A percentile compares a stretch with the other conserved stretches of the same genome.
phyloP scores from a whole-genome alignment of 2,888 invertebrate genomes.

The Teinopalpus imperialis region DNA sequence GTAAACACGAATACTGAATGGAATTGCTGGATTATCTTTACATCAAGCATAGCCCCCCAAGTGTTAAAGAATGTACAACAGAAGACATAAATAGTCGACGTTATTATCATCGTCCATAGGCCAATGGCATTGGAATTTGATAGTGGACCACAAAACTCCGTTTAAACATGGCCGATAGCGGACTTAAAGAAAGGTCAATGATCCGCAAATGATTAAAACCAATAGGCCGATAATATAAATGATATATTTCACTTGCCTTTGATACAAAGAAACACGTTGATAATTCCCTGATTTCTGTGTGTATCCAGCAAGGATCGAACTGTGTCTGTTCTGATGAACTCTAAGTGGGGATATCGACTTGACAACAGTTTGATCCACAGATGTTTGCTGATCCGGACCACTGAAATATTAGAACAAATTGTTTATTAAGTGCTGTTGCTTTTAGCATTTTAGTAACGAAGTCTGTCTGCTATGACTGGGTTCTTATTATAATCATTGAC shows the following conservation, averaged over 20 bases:
- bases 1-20: too few species aligned
- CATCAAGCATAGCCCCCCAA: too few species aligned
- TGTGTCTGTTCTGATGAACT: slow-evolving; percentile 83
- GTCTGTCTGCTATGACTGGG: too few species aligned
- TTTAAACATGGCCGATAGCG: slow-evolving; percentile 14
- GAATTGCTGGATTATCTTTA: too few species aligned
- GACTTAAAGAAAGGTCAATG: slow-evolving; percentile 20
- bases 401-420: slow-evolving; percentile 66
- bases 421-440: too few species aligned
- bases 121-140: slow-evolving; percentile 16
- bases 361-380: slow-evolving; percentile 81
- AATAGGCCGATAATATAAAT: slow-evolving; percentile 4
- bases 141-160: slow-evolving; percentile 6
- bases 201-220: slow-evolving; percentile 15
- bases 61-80: too few species aligned
- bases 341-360: slow-evolving; percentile 81
- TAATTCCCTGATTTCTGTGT: slow-evolving; percentile 87
- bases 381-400: slow-evolving; percentile 77
- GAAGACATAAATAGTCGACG: too few species aligned
- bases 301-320: slow-evolving; percentile 87
- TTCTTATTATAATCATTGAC: too few species aligned
- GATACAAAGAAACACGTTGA: slow-evolving; percentile 85
- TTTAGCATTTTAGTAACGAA: too few species aligned
- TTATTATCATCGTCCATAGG: slow-evolving; percentile 8
- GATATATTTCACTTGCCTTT: slow-evolving; percentile 65